phyloP scores from a whole-genome alignment of 2,113 vertebrate genomes.

The Sterna hirundo region DNA sequence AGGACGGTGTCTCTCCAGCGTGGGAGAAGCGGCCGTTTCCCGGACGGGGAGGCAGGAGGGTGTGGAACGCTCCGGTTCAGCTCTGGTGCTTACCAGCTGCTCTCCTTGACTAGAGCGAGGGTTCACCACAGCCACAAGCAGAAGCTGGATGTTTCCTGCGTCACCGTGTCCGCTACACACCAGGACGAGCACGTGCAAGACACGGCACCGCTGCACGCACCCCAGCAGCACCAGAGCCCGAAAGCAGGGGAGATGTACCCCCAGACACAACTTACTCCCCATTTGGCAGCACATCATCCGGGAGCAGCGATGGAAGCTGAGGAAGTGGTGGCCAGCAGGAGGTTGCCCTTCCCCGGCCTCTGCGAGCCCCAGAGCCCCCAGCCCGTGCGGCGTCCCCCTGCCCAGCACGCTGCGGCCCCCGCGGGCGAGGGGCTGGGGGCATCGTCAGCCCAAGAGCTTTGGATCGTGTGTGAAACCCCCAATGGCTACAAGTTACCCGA shows the following conservation, averaged over 20 bases:
- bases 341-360: neutral
- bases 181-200: fast-evolving
- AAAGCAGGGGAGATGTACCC: fast-evolving
- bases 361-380: neutral
- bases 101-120: neutral
- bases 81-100: fast-evolving
- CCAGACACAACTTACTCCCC: fast-evolving
- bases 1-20: neutral
- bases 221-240: neutral
- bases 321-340: neutral
- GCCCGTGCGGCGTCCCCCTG: neutral
- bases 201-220: fast-evolving
- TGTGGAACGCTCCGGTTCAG: fast-evolving
- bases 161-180: fast-evolving
- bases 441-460: neutral
- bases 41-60: neutral
- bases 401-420: neutral
- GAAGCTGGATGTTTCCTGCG: neutral
- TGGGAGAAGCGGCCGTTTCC: neutral
- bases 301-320: neutral
- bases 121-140: fast-evolving
- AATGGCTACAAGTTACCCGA: neutral
- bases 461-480: neutral
- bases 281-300: fast-evolving
- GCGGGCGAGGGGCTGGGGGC: neutral